These are phyloP conservation scores for Rhysida immarginata DNA, from an alignment of 1,140 invertebrate genomes.

Conservation along the genomic window DNA sequence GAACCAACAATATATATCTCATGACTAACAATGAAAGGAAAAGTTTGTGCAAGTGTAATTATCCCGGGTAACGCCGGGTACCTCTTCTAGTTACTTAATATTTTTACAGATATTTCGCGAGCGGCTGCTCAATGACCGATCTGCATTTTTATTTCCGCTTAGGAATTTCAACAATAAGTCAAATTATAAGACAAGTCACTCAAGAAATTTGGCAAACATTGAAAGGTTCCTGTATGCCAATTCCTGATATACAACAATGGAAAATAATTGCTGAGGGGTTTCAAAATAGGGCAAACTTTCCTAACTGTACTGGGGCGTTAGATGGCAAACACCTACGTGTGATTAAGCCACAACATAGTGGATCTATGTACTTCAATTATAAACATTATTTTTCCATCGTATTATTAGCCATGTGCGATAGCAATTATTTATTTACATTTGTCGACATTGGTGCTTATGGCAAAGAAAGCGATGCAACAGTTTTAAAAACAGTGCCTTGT, in stretches of 20 bases:
- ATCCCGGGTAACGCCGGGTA: too few species aligned
- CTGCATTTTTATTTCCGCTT: neutral
- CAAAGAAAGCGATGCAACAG: constrained; percentile 9
- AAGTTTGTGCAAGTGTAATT: too few species aligned
- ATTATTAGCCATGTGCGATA: constrained; percentile 13
- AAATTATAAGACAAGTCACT: neutral
- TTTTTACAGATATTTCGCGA: neutral
- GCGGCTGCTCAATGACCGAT: neutral
- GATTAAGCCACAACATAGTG: constrained; percentile 4
- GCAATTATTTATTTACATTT: constrained; percentile 16
- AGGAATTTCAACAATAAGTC: neutral
- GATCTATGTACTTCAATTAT: constrained; percentile 16
- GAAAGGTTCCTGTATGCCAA: neutral
- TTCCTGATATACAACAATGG: constrained; percentile 10
- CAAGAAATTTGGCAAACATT: neutral
- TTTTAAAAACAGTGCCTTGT: neutral
- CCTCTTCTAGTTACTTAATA: too few species aligned
- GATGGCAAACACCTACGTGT: constrained; percentile 20
- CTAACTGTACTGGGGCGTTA: constrained; percentile 18
- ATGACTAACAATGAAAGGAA: too few species aligned
- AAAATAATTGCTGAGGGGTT: constrained; percentile 15
- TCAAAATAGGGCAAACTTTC: constrained; percentile 16
- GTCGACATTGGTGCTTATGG: constrained; percentile 17
- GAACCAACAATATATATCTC: too few species aligned
- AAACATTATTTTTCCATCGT: constrained; percentile 15